Evolutionary conservation across 2,888 invertebrate genomes (phyloP), one percentile per base, ranked within the genome.

Genomic region (Smittia sp.): DNA sequence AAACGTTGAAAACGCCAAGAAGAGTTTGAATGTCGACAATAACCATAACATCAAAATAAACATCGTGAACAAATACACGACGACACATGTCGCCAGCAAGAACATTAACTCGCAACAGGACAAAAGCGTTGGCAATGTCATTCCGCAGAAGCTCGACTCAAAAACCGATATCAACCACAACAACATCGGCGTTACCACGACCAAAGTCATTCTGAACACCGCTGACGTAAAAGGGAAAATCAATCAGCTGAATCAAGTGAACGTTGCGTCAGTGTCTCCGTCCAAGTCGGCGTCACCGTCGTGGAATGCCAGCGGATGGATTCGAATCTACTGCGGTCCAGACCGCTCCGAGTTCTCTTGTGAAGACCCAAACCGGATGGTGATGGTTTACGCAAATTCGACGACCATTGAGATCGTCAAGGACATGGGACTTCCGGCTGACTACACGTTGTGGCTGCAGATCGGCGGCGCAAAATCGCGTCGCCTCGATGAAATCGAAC

Each of bases 391-490:
- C 70, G 63, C 65, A 0, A 75, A 20, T 32, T 75, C 76, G 18
- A 76, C 75, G 13, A 73, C 75, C 4, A 73, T 73, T 18, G 66
- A 76, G 62, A 73, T 77, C 13, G 74, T 76, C 24, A 75, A 75
- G 66, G 74, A 76, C 63, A 74, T 77, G 75, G 75, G 74, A 74
- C 58, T 77, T 25, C 77, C 77, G 22, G n/a, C 38, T 7, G 76
- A 76, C 24, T 77, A 75, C 46, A 75, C 76, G 3, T 39, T 77
- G 24, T 77, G 77, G 76, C 63, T 85, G 24, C 86, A 87, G 81
- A 83, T 83, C 76, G 88, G 88, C 1, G 86, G 85, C 4, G 85
- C 86, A 74, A 81, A 83, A 66, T 84, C 85, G 1, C 81, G 86
- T 74, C 84, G 89, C 75, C 79, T 89, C 78, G 84, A 84, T 75